Base-by-base conservation (phyloP, 2,888 invertebrate genomes). In the Nasonovia ribisnigri region DNA sequence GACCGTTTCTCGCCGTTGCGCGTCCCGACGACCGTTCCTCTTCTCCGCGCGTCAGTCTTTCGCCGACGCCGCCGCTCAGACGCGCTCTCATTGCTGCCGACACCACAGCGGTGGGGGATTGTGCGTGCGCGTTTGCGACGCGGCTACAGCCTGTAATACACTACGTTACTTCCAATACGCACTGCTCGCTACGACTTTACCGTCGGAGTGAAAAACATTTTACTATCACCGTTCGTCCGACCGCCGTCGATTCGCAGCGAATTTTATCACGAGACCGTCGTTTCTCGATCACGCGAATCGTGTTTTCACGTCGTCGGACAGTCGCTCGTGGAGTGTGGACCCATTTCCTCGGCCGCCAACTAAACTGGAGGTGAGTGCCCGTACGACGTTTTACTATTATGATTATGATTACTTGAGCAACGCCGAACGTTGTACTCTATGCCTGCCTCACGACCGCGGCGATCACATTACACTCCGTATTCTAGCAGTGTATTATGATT, bases 61-160 rank as follows among this genome's bases (percentile, higher is more conserved):
- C n/a, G 54, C 24, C 88, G 51, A 43, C 89, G 84, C 26, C 88
- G 20, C 13, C 46, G 91, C 51, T 36, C 46, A 42, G 57, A 20
- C 16, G n/a, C 67, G 48, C 20, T 60, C 20, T 43, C 43, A 29
- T 46, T 46, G 46, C 92, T 42, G 48, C 88, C 51, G 42, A 88
- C 88, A 24, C 84, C 67, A 90, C 48, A 48, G 67, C 24, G 24
- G 92, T 88, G 88, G 92, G 92, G 67, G 10, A 29, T 77, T 36
- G 29, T 86, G 54, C 46, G 91, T 86, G 43, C 36, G 91, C 43
- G 91, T 43, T 54, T 26, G 43, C 13, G 54, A 29, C 42, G 29
- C 36, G 3, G 46, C 87, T 29, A n/a, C n/a, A 46, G 87, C n/a
- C 46, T 87, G 43, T 48, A 88, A 1, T 57, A 29, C 57, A 89